Base-by-base conservation (phyloP, 2,888 invertebrate species). In the Galeruca laticollis region DNA sequence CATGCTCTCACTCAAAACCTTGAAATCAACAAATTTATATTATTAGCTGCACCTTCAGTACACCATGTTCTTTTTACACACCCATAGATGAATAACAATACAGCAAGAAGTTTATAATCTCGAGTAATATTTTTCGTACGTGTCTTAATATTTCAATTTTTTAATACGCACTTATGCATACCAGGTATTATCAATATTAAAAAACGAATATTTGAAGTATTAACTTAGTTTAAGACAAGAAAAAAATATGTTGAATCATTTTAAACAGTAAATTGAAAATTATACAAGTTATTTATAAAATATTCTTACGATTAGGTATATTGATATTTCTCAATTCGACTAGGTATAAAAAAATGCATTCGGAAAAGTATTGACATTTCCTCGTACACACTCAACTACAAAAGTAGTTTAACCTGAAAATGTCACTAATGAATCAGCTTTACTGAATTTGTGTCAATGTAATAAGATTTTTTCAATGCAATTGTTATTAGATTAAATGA, bases 401-500 rank as follows among this genome's bases (percentile, higher is more conserved):
- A 71, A 60, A 68, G 47, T 59, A 13, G 68, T 65, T 68, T 71
- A 75, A 75, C 75, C 75, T 72, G 69, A 73, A 73, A 72, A 70
- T 73, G 73, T 75, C 75, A 73, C 65, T 64, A 70, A 69, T 75
- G 75, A 75, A 73, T 75, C 75, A 75, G 72, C 75, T 64, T 51
- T 70, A 68, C 70, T 68, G 72, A 72, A 75, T 73, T 73, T 73
- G 75, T 75, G 75, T 75, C 75, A 75, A 75, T 75, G 75, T 69
- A 67, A 71, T 71, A 51, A 62, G 49, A 70, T n/a, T 70, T 70
- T 67, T 67, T 57, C 57, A 37, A 40, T 10, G 56, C 65, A 65
- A 65, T 69, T 56, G 60, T 51, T 15, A 21, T 43, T 63, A 69
- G 60, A 64, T 64, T 60, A 43, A 60, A 69, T 60, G 49, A 63